These are phyloP conservation scores for Propithecus deckenii DNA, from an alignment of 2,797 vertebrate genomes.

Conservation along the genomic window DNA sequence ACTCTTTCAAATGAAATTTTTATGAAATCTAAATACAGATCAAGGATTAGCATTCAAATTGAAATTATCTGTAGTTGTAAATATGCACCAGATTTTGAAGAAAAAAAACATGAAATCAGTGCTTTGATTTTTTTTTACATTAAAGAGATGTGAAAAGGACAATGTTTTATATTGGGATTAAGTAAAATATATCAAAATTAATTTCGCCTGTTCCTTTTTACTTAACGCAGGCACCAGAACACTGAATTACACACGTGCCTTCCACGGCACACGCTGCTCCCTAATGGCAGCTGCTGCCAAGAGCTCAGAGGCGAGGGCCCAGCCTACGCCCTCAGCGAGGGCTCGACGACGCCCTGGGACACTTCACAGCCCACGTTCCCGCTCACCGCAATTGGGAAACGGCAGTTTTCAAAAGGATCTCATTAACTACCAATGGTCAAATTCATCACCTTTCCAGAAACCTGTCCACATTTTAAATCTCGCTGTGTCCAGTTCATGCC, in stretches of 20 bases:
- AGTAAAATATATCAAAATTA: neutral
- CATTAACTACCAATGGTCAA: neutral
- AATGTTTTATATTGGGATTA: neutral
- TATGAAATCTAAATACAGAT: neutral
- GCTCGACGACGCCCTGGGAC: neutral
- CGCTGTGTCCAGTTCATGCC: neutral
- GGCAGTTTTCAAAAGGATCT: neutral
- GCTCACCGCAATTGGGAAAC: neutral
- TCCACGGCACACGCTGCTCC: too few relatives aligned
- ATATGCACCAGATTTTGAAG: neutral
- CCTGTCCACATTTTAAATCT: neutral
- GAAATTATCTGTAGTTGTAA: neutral
- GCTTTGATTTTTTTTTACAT: neutral
- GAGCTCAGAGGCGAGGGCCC: neutral
- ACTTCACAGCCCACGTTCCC: neutral
- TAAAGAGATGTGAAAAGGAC: neutral
- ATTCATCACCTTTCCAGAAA: neutral
- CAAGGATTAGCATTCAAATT: neutral
- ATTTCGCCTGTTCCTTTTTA: neutral
- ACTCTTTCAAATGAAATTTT: neutral
- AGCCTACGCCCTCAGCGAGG: accelerated
- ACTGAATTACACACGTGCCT: too few relatives aligned
- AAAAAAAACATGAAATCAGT: neutral
- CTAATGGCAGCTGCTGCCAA: too few relatives aligned
- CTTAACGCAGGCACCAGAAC: neutral